Evolutionary conservation across 2,888 invertebrate species (phyloP).

Genomic region (Apocheima hispidaria): DNA sequence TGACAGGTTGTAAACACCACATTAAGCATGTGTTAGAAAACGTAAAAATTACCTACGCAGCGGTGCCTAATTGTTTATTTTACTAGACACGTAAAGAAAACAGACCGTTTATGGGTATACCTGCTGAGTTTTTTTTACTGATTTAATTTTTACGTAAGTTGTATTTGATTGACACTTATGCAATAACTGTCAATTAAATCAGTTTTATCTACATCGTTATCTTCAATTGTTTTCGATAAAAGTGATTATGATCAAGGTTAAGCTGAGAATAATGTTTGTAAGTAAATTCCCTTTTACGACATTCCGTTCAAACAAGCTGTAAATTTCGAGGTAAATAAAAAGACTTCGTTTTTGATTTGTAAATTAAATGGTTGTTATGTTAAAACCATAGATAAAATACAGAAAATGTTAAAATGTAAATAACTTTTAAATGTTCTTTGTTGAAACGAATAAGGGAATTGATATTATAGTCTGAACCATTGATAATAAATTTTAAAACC

Average conservation of each 20-base stretch:
- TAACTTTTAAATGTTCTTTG: no score
- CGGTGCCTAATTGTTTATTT: constrained; percentile 35
- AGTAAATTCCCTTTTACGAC: background rate
- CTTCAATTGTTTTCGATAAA: constrained; percentile 2
- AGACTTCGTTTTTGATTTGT: no score
- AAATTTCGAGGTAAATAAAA: no score
- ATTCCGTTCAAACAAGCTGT: no score
- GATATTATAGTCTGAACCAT: no score
- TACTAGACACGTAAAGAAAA: constrained; percentile 25
- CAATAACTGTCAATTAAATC: background rate
- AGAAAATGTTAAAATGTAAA: no score
- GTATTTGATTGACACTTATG: background rate
- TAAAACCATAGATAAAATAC: no score
- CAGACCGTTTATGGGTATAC: constrained; percentile 7
- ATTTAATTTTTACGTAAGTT: constrained; percentile 1
- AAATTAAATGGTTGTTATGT: no score
- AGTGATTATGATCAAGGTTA: constrained; percentile 1
- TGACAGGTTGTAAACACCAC: constrained; percentile 45
- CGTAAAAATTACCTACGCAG: constrained; percentile 22
- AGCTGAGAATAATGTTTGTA: background rate
- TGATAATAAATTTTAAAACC: no score
- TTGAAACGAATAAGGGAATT: no score
- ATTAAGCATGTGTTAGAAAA: constrained; percentile 40
- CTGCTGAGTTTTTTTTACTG: constrained; percentile 9
- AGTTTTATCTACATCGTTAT: background rate